phyloP scores from a whole-genome alignment of 2,888 invertebrate species.

The Aradus depressus region DNA sequence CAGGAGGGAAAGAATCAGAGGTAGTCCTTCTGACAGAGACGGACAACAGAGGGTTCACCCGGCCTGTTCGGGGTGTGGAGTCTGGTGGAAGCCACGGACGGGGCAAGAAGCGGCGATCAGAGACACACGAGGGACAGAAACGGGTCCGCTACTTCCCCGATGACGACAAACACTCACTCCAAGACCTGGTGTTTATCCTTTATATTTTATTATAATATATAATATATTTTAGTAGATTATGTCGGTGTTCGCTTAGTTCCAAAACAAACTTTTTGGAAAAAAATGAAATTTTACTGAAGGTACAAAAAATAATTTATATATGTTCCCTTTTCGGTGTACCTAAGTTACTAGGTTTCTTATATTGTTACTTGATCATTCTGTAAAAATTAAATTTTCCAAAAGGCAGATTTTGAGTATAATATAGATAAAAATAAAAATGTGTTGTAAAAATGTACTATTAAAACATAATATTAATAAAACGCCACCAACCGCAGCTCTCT shows the following conservation, averaged over 20 bases:
- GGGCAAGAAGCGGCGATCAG: conserved; percentile 45
- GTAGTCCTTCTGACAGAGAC: conserved; percentile 56
- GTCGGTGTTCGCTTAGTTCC: neutral
- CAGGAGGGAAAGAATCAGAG: conserved; percentile 35
- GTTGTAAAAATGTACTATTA: no score
- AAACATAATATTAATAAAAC: no score
- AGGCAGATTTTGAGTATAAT: no score
- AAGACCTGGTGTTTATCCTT: conserved; percentile 66
- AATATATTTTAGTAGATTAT: neutral
- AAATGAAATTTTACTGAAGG: no score
- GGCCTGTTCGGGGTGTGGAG: conserved; percentile 45
- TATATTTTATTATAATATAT: conserved; percentile 26
- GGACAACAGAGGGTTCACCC: conserved; percentile 53
- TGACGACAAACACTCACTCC: conserved; percentile 76
- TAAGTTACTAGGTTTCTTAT: no score
- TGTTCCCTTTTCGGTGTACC: no score
- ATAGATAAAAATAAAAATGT: no score
- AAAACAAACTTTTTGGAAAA: no score
- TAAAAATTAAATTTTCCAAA: no score
- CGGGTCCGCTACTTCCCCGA: conserved; percentile 75
- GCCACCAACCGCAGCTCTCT: no score
- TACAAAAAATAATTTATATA: no score
- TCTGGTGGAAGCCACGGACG: conserved; percentile 34
- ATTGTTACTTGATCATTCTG: no score
- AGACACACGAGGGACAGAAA: conserved; percentile 58